These are phyloP conservation scores for Sorex araneus DNA, from an alignment of 2,113 vertebrate species.

Conservation along the genomic window DNA sequence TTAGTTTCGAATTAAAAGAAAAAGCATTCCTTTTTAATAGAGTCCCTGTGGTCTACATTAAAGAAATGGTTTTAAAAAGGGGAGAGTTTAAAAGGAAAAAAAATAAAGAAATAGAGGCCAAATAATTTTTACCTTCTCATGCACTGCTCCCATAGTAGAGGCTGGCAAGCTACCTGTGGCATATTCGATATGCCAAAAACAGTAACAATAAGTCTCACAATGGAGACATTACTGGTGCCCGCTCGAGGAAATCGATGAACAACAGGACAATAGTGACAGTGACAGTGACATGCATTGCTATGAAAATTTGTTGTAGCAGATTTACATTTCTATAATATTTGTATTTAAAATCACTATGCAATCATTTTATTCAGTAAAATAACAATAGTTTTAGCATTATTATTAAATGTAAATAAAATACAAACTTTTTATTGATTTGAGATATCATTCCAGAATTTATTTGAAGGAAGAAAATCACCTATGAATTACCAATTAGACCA, in stretches of 20 bases:
- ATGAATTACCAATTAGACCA: conserved; percentile 15
- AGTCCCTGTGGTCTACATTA: not conserved
- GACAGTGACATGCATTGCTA: too few relatives aligned
- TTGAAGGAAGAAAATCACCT: not conserved
- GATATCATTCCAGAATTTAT: not conserved
- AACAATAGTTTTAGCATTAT: not conserved
- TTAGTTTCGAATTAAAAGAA: conserved; percentile 26
- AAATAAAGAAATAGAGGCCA: not conserved
- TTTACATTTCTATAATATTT: not conserved
- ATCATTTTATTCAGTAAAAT: not conserved
- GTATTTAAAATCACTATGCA: not conserved
- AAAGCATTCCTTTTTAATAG: not conserved
- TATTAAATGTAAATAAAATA: conserved; percentile 40
- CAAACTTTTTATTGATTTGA: not conserved
- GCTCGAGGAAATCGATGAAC: too few relatives aligned
- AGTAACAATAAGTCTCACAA: too few relatives aligned
- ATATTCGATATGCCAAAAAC: too few relatives aligned
- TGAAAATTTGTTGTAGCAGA: not conserved
- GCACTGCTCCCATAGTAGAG: too few relatives aligned
- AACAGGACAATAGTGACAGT: too few relatives aligned
- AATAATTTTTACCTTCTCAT: too few relatives aligned
- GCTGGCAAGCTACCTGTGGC: too few relatives aligned
- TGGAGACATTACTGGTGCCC: too few relatives aligned
- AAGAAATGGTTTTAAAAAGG: not conserved
- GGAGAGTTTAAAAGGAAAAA: not conserved